These are phyloP conservation scores for Drosophila nr. perissopoda DNA, from an alignment of 2,888 invertebrate genomes.

Conservation along the genomic window DNA sequence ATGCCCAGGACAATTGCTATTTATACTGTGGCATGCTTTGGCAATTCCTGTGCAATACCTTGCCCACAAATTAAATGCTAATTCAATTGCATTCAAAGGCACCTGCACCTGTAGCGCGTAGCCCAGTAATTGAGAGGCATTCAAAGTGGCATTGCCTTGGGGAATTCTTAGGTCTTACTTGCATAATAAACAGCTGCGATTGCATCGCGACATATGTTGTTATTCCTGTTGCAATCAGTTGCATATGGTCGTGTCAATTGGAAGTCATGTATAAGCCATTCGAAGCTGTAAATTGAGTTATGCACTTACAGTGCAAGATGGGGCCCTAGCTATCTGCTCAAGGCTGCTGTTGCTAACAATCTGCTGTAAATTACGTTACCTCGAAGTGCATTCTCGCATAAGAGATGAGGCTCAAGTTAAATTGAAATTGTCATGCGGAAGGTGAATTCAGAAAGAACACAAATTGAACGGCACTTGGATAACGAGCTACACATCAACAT, in stretches of 20 bases:
- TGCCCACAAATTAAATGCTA: conserved; percentile 58
- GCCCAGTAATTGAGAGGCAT: conserved; percentile 47
- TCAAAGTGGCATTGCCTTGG: conserved; percentile 39
- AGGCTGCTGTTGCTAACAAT: conserved; percentile 53
- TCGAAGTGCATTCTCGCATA: conserved; percentile 22
- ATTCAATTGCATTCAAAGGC: conserved; percentile 70
- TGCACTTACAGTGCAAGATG: conserved; percentile 44
- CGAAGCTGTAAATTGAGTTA: conserved; percentile 70
- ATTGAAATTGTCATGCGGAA: conserved; percentile 18
- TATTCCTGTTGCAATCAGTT: conserved; percentile 35
- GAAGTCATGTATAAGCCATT: conserved; percentile 40
- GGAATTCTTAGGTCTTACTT: conserved; percentile 5
- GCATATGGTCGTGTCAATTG: conserved; percentile 71
- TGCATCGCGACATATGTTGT: conserved; percentile 33
- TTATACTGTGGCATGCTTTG: conserved; percentile 36
- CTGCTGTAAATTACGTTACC: conserved; percentile 46
- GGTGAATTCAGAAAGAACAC: conserved; percentile 13
- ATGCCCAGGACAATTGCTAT: conserved; percentile 61
- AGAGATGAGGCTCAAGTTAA: conserved; percentile 23
- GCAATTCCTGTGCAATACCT: conserved; percentile 13
- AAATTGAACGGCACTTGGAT: not conserved
- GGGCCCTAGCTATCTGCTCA: conserved; percentile 7
- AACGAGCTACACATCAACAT: not conserved
- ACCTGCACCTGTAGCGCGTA: conserved; percentile 45
- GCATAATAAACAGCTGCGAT: conserved; percentile 47